Evolutionary conservation across 2,113 vertebrate genomes (phyloP), one percentile per base, ranked within the genome.

Genomic region (Tauraco erythrolophus): DNA sequence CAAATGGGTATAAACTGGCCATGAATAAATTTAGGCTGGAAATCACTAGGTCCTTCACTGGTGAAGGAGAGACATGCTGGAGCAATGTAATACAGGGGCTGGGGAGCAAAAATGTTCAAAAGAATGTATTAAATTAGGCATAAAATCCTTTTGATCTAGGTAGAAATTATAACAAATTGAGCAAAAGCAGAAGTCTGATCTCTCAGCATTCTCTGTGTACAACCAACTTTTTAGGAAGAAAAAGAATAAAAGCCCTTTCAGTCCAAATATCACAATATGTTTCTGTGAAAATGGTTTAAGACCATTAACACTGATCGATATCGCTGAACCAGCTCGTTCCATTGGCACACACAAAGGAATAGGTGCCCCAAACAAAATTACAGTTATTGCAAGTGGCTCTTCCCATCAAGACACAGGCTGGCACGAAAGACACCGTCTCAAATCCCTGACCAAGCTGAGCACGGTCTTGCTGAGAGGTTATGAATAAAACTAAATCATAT

Each of bases 21-120:
- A 69, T 90, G 95, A 96, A 95, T 95, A 92, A 95, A 94, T 93
- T 85, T 35, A 86, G 62, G 70, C 62, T 92, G 58, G 88, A 92
- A 94, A 97, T 96, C 74, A 97, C 92, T 48, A 65, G 84, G 81
- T 83, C 77, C 87, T 94, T 95, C 84, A 93, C 30, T 11, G 9
- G 30, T 37, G 14, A 84, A 79, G 65, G 53, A 71, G 16, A 14
- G 61, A 84, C 53, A 78, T 96, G 77, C 48, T 71, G 81, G 33
- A 82, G 69, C 21, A 82, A 91, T 53, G 74, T 68, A 60, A 87
- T 30, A 60, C 10, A 79, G 19, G 65, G 48, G 30, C 35, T 35
- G 21, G 15, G 48, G 19, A 91, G 57, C 12, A 87, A 88, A 96
- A 91, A 14, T 0, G 0, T 41, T 50, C 15, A 28, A 58, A 85